Conservation (phyloP, 2,113 vertebrate species). For the Tenebrosternarchus preto region DNA sequence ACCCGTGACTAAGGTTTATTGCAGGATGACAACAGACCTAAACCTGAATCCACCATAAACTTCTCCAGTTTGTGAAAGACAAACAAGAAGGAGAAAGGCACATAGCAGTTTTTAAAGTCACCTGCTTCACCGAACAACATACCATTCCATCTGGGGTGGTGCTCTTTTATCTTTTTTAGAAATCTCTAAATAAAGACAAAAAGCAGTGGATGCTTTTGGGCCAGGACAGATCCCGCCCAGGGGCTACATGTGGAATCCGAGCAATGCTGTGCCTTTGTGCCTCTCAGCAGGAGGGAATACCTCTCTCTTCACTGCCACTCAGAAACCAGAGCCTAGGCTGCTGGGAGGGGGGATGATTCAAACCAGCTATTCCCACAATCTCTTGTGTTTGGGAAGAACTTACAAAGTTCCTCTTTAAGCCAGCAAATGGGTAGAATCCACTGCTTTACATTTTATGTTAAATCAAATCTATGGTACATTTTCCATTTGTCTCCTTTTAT, state of each 20-base stretch:
- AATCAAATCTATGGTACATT: no score
- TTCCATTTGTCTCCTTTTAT: no score
- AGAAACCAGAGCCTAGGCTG: conserved; percentile 10
- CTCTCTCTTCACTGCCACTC: conserved; percentile 48
- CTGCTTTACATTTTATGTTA: background rate
- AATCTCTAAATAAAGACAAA: conserved; percentile 36
- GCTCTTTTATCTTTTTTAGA: conserved; percentile 15
- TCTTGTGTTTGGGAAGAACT: background rate
- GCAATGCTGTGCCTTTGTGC: conserved; percentile 65
- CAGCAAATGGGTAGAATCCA: no score
- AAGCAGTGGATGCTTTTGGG: background rate
- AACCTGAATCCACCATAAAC: no score
- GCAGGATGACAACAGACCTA: no score
- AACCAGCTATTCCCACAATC: conserved; percentile 41
- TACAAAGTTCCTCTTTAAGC: background rate
- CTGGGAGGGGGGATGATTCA: conserved; percentile 49
- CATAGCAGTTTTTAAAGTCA: background rate
- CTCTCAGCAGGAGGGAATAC: conserved; percentile 68
- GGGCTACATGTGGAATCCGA: conserved; percentile 56
- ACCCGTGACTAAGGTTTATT: no score
- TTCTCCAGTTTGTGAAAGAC: no score
- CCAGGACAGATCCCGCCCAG: background rate
- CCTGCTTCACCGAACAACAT: background rate
- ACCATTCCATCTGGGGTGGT: background rate
- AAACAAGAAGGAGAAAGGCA: background rate